Evolutionary conservation across 2,113 vertebrate species (phyloP).

Genomic region (Microtus ochrogaster): DNA sequence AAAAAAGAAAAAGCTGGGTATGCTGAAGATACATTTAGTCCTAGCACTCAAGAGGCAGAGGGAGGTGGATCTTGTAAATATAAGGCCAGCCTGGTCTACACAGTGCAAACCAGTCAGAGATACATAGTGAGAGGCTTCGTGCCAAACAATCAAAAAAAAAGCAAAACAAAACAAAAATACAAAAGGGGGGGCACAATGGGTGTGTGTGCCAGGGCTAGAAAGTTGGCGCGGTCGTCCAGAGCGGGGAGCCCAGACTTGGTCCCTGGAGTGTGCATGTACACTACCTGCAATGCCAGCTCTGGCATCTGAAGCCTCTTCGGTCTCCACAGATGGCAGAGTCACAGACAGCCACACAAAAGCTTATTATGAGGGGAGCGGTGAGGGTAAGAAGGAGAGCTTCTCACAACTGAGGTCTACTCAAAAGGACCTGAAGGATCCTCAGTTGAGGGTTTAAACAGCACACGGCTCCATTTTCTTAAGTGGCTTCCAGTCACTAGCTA

Average conservation of each 20-base stretch:
- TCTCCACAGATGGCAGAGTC: neutral
- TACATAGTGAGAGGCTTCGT: neutral
- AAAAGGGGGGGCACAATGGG: fast-evolving
- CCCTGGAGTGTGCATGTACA: neutral
- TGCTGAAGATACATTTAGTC: neutral
- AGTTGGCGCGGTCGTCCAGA: neutral
- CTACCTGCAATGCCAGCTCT: neutral
- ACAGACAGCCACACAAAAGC: neutral
- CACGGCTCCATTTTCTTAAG: neutral
- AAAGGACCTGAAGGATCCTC: neutral
- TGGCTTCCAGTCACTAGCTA: neutral
- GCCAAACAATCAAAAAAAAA: neutral
- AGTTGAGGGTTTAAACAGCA: neutral
- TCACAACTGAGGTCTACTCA: neutral
- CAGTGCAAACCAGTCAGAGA: neutral
- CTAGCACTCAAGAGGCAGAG: neutral
- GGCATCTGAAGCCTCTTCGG: neutral
- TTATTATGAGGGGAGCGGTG: neutral
- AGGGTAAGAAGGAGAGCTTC: neutral
- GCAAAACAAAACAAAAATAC: too few species aligned
- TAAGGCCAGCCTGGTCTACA: neutral
- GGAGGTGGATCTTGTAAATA: neutral
- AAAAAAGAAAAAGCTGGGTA: too few species aligned
- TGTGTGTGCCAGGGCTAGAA: neutral
- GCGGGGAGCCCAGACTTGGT: neutral